Percentiles rank a stretch among this genome's conserved stretches.
Conservation (phyloP, 2,113 vertebrate species). For the Pelusios castaneus region DNA sequence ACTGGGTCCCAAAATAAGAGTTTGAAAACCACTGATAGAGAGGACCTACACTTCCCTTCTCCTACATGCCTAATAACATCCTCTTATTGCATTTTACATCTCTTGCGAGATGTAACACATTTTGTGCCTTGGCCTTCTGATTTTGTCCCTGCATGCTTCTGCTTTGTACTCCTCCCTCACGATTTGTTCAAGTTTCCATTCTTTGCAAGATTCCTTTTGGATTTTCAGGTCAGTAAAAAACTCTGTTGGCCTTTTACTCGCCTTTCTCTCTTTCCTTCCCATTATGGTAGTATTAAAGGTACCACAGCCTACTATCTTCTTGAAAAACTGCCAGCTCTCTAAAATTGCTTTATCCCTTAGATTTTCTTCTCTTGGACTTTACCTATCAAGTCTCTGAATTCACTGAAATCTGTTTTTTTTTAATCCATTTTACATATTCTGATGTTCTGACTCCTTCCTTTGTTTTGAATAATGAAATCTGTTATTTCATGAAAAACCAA, state of each 20-base stretch:
- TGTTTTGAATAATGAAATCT: no score
- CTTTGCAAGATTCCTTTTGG: no score
- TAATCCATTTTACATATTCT: background rate
- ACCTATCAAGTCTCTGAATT: background rate
- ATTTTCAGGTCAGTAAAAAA: background rate
- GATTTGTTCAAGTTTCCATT: background rate
- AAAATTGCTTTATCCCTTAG: background rate
- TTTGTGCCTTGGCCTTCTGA: background rate
- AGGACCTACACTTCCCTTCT: no score
- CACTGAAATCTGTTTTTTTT: background rate
- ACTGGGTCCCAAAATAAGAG: no score
- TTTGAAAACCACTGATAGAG: no score
- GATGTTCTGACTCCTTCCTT: background rate
- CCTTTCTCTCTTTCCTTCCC: background rate
- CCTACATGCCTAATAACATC: background rate
- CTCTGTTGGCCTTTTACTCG: background rate
- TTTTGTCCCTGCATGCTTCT: background rate
- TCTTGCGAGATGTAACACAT: background rate
- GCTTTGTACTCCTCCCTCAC: background rate
- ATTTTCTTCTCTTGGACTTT: background rate
- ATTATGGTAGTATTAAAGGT: background rate
- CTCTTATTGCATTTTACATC: background rate
- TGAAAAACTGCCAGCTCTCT: no score
- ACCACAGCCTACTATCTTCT: no score
- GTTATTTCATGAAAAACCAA: no score